A percentile compares a stretch with the other conserved stretches of the same genome.
Conservation (phyloP, 1,140 invertebrate genomes). For the Penaeus indicus region DNA sequence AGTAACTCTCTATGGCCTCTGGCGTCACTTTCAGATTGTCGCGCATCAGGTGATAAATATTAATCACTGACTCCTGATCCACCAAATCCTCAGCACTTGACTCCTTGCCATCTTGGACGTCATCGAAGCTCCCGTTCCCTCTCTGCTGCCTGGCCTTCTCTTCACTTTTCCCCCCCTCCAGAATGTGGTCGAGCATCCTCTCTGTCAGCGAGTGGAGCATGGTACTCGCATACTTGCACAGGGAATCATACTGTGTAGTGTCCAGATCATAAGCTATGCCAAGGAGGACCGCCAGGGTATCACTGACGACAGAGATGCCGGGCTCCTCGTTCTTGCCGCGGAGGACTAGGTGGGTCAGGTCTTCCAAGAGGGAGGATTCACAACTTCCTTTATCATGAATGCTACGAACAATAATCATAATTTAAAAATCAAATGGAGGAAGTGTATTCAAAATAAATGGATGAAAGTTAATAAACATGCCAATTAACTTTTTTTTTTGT, state of each 20-base stretch:
- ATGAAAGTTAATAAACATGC: too few species aligned
- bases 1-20: conserved; percentile 23
- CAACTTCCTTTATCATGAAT: conserved; percentile 21
- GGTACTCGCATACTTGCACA: conserved; percentile 28
- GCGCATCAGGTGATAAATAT: conserved; percentile 24
- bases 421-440: too few species aligned
- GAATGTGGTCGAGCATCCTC: conserved; percentile 5
- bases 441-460: too few species aligned
- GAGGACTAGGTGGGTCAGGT: background rate
- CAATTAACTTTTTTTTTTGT: too few species aligned
- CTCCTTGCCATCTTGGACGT: background rate
- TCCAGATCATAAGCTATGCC: conserved; percentile 7
- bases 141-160: too few species aligned
- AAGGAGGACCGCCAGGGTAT: background rate
- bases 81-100: background rate
- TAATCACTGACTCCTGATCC: background rate
- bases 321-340: background rate
- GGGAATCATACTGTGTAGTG: background rate
- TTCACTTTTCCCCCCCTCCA: background rate
- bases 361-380: background rate
- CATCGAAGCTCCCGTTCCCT: background rate
- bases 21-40: conserved; percentile 35
- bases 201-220: conserved; percentile 2
- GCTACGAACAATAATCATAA: background rate
- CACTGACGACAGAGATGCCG: conserved; percentile 14